Evolutionary conservation across 1,140 invertebrate genomes (phyloP), one percentile per base, ranked within the genome.

Genomic region (Xylocopa sonorina): DNA sequence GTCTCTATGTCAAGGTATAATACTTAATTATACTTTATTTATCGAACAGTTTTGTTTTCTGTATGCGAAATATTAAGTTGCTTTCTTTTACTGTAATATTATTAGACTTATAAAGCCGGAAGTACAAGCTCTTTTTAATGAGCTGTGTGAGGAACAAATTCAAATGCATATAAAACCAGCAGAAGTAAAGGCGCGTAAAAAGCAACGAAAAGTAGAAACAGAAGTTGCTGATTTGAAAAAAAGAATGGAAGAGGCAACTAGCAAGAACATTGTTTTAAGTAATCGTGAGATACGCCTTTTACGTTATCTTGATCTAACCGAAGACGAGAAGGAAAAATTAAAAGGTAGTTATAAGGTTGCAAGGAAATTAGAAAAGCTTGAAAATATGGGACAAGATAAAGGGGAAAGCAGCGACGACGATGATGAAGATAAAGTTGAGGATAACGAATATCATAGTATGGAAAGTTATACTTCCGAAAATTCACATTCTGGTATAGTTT

Each of bases 311-410:
- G 97, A 98, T 88, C 94, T 99, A 27, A 98, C 97, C n/a, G 97
- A 98, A 81, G 97, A 98, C 81, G 97, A 98, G 86, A 97, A 98
- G 87, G 97, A 98, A 88, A 98, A 98, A 91, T 92, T 99, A 1
- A 97, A 98, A 92, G 96, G 97, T 16, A 98, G 96, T 80, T 96
- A 97, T 78, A 99, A 99, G 93, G 98, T 99, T 62, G 98, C 97
- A 0, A 97, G 97, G 85, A 98, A 98, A 91, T 91, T 99, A 58
- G 98, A 99, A 89, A 97, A 98, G 91, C 92, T 98, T 68, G 97
- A 98, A 92, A 96, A 94, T 80, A 94, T 94, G 87, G 94, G 93
- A 34, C 95, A 96, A 85, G 96, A 96, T 81, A 95, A 92, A 84
- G 95, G 93, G 76, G 94, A 95, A 84, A 94, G 92, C 80, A 96